These are phyloP conservation scores for Aegotheles bennettii DNA, from an alignment of 2,113 vertebrate species.

Conservation along the genomic window DNA sequence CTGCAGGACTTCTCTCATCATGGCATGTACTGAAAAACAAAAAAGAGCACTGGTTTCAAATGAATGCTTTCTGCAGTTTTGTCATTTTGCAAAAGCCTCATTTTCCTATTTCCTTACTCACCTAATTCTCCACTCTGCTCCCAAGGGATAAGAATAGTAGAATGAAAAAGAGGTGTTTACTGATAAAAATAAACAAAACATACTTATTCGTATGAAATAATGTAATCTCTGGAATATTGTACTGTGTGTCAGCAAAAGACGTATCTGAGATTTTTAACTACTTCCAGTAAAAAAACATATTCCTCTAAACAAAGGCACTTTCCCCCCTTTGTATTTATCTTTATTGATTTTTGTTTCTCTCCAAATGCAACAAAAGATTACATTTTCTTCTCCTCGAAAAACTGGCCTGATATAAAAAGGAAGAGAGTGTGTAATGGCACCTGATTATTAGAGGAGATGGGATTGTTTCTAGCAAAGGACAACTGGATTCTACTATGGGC, in stretches of 20 bases:
- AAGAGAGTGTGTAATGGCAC: neutral
- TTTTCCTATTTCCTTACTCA: constrained; percentile 12
- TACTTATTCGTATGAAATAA: constrained; percentile 61
- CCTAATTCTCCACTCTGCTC: constrained; percentile 26
- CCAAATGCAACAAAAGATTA: neutral
- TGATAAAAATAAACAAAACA: constrained; percentile 61
- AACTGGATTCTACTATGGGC: neutral
- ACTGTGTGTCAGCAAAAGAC: constrained; percentile 27
- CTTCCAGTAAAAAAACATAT: neutral
- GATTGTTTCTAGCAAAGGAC: neutral
- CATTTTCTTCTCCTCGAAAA: neutral
- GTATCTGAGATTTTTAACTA: neutral
- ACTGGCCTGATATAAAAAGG: neutral
- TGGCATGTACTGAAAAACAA: neutral
- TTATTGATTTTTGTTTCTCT: neutral
- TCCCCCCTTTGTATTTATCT: neutral
- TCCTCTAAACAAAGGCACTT: neutral
- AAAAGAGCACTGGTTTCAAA: neutral
- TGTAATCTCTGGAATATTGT: constrained; percentile 2
- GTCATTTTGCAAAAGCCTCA: constrained; percentile 29
- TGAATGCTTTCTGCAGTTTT: neutral
- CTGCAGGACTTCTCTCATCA: constrained; percentile 19
- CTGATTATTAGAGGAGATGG: neutral
- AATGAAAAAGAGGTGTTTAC: constrained; percentile 60
- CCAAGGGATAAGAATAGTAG: constrained; percentile 28